phyloP scores from a whole-genome alignment of 2,888 invertebrate genomes.

The Arrhopalites spinosus region DNA sequence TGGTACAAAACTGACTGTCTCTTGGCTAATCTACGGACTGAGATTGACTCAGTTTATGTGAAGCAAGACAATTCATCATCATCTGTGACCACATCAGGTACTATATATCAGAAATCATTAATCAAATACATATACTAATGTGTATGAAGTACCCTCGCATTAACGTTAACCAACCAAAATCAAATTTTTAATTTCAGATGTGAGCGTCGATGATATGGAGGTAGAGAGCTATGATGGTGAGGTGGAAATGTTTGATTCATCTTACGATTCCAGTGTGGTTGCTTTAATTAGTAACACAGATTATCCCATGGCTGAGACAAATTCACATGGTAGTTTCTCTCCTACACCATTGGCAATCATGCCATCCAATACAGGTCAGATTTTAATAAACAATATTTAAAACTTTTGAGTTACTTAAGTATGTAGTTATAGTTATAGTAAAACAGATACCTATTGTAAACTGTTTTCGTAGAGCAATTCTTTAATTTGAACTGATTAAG shows the following conservation, averaged over 20 bases:
- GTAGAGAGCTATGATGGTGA: constrained; percentile 69
- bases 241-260: constrained; percentile 61
- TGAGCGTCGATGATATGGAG: constrained; percentile 64
- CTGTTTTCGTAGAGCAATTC: too few relatives aligned
- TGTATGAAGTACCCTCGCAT: not conserved
- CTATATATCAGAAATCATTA: constrained; percentile 56
- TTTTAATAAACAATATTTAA: not conserved
- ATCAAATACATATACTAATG: not conserved
- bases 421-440: too few relatives aligned
- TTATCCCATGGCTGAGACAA: constrained; percentile 46
- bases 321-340: not conserved
- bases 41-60: constrained; percentile 66
- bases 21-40: constrained; percentile 74
- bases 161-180: too few relatives aligned
- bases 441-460: too few relatives aligned
- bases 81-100: constrained; percentile 68
- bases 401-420: too few relatives aligned
- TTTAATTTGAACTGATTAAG: too few relatives aligned
- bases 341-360: constrained; percentile 42
- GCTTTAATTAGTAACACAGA: constrained; percentile 40
- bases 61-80: constrained; percentile 63
- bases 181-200: constrained; percentile 39
- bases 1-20: constrained; percentile 77
- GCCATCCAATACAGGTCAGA: constrained; percentile 30
- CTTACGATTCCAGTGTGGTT: constrained; percentile 27